Evolutionary conservation across 1,140 invertebrate species (phyloP), one percentile per base, ranked within the genome.

Genomic region (Parapsyche elsis): DNA sequence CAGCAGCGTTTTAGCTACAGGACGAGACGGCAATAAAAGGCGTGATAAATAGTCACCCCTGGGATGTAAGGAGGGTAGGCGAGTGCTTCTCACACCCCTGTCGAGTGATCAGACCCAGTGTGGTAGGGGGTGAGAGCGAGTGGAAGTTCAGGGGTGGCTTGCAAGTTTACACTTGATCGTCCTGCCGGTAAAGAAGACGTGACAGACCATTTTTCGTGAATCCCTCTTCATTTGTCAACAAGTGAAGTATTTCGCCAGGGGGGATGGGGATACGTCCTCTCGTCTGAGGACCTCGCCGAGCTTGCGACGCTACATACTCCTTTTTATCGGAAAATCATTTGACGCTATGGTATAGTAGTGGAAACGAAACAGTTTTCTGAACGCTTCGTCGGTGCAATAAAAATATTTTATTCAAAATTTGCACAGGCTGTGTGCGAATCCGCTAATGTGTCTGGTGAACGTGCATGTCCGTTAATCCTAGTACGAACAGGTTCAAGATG

Each of bases 221-320:
- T 71, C 73, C 71, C 77, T 74, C 81, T 81, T 79, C 81, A 81
- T 81, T 81, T 81, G 81, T 81, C 81, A 81, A 81, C 80, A 81
- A 79, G 76, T 81, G 71, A 76, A 81, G 80, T 78, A 70, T 76
- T 76, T 53, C 67, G 5, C 64, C 23, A 1, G 9, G 9, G n/a
- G 14, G 9, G 21, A 12, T 67, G 44, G 21, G 14, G 76, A 26
- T 64, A 71, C 78, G n/a, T 19, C 16, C 49, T 21, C 61, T 5
- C 19, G 19, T 67, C 61, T 23, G 61, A 10, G 10, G 24, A 12
- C 24, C 21, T 67, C 61, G 61, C 19, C 61, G 10, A 26, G 21
- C 61, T 16, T 10, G 19, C 24, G 53, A 53, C 49, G 10, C 49
- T 53, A 53, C 16, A 53, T 53, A 12, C 16, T 53, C 49, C 24